phyloP scores from a whole-genome alignment of 2,113 vertebrate species.

The Cyphomyrus plagiostoma region DNA sequence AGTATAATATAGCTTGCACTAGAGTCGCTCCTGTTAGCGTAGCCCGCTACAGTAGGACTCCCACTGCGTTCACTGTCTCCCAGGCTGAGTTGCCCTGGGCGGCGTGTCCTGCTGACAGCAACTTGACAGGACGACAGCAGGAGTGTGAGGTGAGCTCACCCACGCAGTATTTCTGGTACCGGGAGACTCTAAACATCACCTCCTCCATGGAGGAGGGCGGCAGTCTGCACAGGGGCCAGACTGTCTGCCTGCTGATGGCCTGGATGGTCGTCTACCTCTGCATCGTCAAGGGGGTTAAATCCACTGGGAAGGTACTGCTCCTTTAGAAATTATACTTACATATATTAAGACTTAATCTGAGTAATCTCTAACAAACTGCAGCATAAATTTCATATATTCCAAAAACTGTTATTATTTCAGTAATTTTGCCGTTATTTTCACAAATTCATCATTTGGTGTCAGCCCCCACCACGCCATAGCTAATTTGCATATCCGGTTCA shows the following conservation, averaged over 20 bases:
- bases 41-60: not conserved
- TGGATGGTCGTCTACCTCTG: constrained; percentile 85
- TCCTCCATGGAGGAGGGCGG: constrained; percentile 70
- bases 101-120: constrained; percentile 72
- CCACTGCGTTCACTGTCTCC: not conserved
- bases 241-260: constrained; percentile 72
- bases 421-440: not conserved
- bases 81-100: constrained; percentile 84
- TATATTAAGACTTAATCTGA: not conserved
- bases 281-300: constrained; percentile 73
- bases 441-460: not conserved
- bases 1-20: not conserved
- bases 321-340: not conserved
- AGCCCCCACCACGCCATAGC: not conserved
- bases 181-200: constrained; percentile 81
- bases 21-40: not conserved
- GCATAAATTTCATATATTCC: not conserved
- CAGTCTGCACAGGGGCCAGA: constrained; percentile 70
- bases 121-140: constrained; percentile 64
- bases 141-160: constrained; percentile 75
- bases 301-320: constrained; percentile 74
- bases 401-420: not conserved
- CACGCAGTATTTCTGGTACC: constrained; percentile 93
- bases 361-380: not conserved
- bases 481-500: not conserved